Conservation (phyloP, 2,888 invertebrate genomes). For the Arctia plantaginis region DNA sequence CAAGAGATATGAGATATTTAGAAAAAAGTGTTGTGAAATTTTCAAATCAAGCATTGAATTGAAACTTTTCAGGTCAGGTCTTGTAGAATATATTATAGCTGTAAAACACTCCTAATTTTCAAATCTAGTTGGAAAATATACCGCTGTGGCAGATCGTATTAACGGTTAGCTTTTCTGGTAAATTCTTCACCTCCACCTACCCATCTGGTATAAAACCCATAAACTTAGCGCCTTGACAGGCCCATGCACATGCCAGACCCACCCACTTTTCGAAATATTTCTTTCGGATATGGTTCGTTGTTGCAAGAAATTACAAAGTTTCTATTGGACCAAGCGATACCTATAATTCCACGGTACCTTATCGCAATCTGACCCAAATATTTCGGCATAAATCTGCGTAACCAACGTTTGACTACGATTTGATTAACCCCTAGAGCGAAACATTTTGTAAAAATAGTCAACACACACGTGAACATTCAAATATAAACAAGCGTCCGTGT, state of each 20-base stretch:
- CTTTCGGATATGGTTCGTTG: not conserved
- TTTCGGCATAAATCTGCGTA: not conserved
- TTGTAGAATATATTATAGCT: not conserved
- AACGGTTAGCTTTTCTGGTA: too few relatives aligned
- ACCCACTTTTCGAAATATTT: not conserved
- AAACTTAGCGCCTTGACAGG: too few relatives aligned
- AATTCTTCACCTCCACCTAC: not conserved
- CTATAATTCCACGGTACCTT: not conserved
- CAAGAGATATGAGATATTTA: conserved; percentile 24
- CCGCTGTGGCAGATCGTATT: not conserved
- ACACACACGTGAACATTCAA: not conserved
- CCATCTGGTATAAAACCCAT: too few relatives aligned
- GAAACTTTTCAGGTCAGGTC: too few relatives aligned
- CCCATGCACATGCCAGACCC: too few relatives aligned
- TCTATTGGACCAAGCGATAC: not conserved
- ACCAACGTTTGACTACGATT: not conserved
- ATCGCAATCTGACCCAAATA: not conserved
- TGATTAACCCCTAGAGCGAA: not conserved
- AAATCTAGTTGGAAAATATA: not conserved
- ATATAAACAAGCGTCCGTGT: not conserved
- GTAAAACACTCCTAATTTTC: not conserved
- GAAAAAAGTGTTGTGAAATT: not conserved
- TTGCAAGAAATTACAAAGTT: too few relatives aligned
- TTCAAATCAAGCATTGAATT: too few relatives aligned
- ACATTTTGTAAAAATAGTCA: not conserved